Conservation (phyloP, 2,113 vertebrate species). For the Prochilodus magdalenae region DNA sequence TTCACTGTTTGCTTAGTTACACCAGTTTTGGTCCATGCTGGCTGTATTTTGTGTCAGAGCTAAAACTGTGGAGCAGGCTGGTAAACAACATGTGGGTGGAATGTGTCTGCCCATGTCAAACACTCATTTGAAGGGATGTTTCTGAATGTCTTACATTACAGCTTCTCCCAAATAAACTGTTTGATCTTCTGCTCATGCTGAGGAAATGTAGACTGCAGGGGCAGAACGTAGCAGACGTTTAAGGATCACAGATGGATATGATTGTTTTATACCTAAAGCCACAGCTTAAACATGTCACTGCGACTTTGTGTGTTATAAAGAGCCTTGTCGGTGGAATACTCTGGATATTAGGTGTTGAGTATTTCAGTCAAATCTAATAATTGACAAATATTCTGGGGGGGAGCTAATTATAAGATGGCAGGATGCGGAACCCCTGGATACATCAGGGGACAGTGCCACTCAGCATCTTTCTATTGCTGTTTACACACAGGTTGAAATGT, state of each 20-base stretch:
- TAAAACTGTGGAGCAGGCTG: not conserved
- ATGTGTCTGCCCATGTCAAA: slow-evolving; percentile 14
- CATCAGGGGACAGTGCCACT: too few relatives aligned
- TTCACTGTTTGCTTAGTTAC: not conserved
- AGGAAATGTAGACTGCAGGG: not conserved
- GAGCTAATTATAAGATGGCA: too few relatives aligned
- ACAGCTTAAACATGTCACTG: too few relatives aligned
- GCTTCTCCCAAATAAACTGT: not conserved
- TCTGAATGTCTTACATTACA: not conserved
- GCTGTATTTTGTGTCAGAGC: not conserved
- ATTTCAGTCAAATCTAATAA: too few relatives aligned
- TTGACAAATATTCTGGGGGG: too few relatives aligned
- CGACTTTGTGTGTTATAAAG: too few relatives aligned
- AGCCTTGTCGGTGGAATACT: too few relatives aligned
- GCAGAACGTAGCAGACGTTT: not conserved
- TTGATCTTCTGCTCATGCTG: not conserved
- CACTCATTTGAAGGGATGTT: not conserved
- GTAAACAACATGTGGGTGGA: slow-evolving; percentile 18
- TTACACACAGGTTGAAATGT: too few relatives aligned
- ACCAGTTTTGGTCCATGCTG: not conserved
- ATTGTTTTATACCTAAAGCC: not conserved
- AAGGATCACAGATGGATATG: not conserved
- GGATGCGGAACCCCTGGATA: too few relatives aligned
- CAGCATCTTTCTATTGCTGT: too few relatives aligned
- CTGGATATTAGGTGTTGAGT: too few relatives aligned